Conservation (phyloP, 2,113 vertebrate species). For the Ailurus styani region DNA sequence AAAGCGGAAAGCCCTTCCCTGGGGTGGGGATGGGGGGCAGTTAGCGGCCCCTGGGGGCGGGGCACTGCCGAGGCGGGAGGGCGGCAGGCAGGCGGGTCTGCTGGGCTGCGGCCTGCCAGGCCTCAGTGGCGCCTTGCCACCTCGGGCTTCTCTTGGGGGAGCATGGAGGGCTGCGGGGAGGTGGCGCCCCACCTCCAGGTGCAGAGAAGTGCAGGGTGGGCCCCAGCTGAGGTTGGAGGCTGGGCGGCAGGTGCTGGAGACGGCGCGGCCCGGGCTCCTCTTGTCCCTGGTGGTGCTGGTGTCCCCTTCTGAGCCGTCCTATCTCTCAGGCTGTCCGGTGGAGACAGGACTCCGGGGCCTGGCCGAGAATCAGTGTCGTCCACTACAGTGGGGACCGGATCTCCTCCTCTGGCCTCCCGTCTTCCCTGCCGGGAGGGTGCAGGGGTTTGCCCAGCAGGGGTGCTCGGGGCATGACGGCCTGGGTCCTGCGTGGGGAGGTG, state of each 20-base stretch:
- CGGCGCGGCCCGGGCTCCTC: too few relatives aligned
- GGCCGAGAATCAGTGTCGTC: not conserved
- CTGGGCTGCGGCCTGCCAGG: not conserved
- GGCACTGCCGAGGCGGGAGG: not conserved
- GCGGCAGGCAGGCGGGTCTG: not conserved
- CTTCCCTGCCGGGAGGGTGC: not conserved
- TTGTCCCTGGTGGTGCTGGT: too few relatives aligned
- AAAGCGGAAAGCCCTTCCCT: not conserved
- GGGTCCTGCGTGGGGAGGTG: not conserved
- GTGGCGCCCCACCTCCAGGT: fast-evolving
- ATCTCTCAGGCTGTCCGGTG: not conserved
- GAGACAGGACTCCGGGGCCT: not conserved
- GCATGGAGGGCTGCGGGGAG: fast-evolving
- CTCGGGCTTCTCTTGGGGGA: not conserved
- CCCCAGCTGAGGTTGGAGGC: not conserved
- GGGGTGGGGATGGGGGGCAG: not conserved
- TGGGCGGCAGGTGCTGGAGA: not conserved
- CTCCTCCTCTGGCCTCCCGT: fast-evolving
- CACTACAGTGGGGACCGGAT: not conserved
- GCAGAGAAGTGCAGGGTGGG: too few relatives aligned
- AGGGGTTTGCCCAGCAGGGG: too few relatives aligned
- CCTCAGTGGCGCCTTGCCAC: fast-evolving
- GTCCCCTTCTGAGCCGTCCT: fast-evolving
- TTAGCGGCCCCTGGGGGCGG: not conserved
- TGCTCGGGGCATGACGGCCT: fast-evolving